phyloP scores from a whole-genome alignment of 1,140 invertebrate genomes.

The Tetragonula clypearis region DNA sequence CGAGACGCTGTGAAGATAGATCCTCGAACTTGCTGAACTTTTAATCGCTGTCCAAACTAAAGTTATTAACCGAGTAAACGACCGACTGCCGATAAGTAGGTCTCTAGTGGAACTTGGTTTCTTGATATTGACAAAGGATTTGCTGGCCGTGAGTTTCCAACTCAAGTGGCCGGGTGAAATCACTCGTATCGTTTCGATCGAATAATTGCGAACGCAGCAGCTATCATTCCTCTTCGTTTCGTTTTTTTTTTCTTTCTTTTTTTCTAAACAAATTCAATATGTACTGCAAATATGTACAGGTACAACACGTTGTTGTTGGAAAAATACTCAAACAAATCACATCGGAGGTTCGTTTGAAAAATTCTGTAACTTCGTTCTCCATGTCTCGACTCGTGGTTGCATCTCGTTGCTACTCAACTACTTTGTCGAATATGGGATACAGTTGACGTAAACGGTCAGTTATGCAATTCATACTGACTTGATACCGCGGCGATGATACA shows the following conservation, averaged over 20 bases:
- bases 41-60: constrained; percentile 4
- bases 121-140: background rate
- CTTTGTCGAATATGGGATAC: background rate
- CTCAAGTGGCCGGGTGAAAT: background rate
- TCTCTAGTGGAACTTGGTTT: background rate
- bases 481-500: background rate
- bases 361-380: too few species aligned
- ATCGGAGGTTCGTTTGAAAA: too few species aligned
- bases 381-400: background rate
- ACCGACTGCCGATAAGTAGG: background rate
- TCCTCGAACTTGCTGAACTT: background rate
- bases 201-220: background rate
- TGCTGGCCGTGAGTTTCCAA: background rate
- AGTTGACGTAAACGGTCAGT: constrained; percentile 24
- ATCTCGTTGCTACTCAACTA: background rate
- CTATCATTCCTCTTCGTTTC: background rate
- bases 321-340: too few species aligned
- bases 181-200: background rate
- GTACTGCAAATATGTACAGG: too few species aligned
- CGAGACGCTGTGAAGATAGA: background rate
- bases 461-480: constrained; percentile 37
- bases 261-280: too few species aligned
- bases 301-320: too few species aligned
- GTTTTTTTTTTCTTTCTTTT: too few species aligned
- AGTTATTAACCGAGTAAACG: constrained; percentile 9